A percentile compares a stretch with the other conserved stretches of the same genome.
Evolutionary conservation across 2,797 vertebrate genomes (phyloP).

Genomic region (Micromesistius poutassou): DNA sequence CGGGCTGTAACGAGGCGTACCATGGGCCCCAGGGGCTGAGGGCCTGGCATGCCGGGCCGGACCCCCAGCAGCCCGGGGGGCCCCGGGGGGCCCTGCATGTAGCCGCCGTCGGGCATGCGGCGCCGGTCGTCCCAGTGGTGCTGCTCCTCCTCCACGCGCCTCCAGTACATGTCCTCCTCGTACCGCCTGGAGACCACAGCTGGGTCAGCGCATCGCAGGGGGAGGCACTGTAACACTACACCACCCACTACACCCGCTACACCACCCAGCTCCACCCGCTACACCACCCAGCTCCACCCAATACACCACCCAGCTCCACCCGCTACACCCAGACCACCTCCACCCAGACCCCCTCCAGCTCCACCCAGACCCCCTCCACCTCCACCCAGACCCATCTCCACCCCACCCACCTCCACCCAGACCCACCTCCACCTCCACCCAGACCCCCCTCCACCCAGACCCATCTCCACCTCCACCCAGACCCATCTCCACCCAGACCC

Average conservation of each 20-base stretch:
- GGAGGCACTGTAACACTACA: too few relatives aligned
- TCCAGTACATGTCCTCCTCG: slow-evolving; percentile 99
- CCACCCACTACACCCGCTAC: too few relatives aligned
- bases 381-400: too few relatives aligned
- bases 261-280: too few relatives aligned
- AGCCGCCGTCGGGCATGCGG: slow-evolving; percentile 88
- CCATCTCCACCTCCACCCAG: background rate
- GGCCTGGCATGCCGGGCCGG: slow-evolving; percentile 88
- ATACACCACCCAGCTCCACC: background rate
- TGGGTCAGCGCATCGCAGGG: too few relatives aligned
- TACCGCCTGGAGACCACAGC: slow-evolving; percentile 77
- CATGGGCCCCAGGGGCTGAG: slow-evolving; percentile 89
- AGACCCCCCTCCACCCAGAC: background rate
- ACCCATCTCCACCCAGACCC: background rate
- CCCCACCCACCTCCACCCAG: too few relatives aligned
- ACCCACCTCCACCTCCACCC: background rate
- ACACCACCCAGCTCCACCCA: too few relatives aligned
- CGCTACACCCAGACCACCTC: background rate
- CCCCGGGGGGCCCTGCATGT: slow-evolving; percentile 89
- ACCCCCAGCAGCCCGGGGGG: slow-evolving; percentile 91
- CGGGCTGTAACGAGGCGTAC: slow-evolving; percentile 77
- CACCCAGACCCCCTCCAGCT: background rate
- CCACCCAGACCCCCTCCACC: too few relatives aligned
- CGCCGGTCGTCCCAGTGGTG: slow-evolving; percentile 97
- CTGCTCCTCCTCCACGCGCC: slow-evolving; percentile 95